These are phyloP conservation scores for Harmothoe impar DNA, from an alignment of 2,888 invertebrate genomes.

Conservation along the genomic window DNA sequence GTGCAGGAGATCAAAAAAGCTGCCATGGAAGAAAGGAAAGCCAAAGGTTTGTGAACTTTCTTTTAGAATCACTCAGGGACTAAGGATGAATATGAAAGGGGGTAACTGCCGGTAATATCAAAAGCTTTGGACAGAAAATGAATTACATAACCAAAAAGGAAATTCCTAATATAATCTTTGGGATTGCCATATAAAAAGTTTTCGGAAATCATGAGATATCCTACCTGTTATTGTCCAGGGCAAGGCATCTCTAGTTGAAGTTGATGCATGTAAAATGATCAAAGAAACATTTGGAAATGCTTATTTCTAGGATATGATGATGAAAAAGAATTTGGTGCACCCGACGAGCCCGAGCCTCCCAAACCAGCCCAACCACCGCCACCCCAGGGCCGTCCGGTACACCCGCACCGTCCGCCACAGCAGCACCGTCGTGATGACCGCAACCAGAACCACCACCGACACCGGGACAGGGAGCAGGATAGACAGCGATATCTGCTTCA, in stretches of 20 bases:
- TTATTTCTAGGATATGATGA: slow-evolving; percentile 72
- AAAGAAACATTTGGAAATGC: no score
- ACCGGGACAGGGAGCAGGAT: neutral
- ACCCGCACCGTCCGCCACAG: neutral
- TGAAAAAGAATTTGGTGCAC: slow-evolving; percentile 75
- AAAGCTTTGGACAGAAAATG: no score
- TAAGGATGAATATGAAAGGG: neutral
- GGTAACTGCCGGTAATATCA: neutral
- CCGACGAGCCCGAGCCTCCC: slow-evolving; percentile 65
- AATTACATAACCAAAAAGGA: no score
- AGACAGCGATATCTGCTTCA: neutral
- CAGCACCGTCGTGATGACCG: neutral
- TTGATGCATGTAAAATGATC: no score
- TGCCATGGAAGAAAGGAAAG: slow-evolving; percentile 72
- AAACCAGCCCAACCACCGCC: neutral
- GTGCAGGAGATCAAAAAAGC: slow-evolving; percentile 76
- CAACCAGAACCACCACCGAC: neutral
- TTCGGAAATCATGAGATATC: no score
- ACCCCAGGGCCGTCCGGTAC: neutral
- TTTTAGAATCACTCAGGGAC: no score
- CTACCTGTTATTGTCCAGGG: no score
- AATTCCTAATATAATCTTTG: no score
- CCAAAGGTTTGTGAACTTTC: slow-evolving; percentile 71
- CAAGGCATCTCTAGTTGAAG: no score
- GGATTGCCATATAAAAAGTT: no score